Evolutionary conservation across 2,113 vertebrate species (phyloP), one percentile per base, ranked within the genome.

Genomic region (Chrysemys picta): DNA sequence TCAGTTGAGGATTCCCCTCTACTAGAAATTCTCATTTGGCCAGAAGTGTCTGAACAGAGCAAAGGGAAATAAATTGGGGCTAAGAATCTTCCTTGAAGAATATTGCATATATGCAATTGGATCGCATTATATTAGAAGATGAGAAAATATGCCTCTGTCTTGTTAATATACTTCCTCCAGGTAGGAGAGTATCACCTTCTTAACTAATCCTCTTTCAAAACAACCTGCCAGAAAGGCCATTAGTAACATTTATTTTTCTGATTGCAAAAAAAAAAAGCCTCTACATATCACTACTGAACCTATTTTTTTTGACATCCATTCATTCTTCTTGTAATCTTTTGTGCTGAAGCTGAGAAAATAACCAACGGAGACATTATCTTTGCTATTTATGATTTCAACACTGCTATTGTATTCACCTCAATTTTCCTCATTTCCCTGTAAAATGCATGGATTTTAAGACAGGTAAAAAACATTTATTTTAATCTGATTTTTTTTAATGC

Each of bases 291-390:
- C 84, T 96, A 98, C 90, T 86, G 90, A 97, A 94, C 13, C 84
- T 62, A 85, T 97, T 98, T 98, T 98, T 96, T 97, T 97, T 94
- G 97, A 89, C 53, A 96, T 93, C 90, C 84, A 89, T 91, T 97
- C 95, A 91, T 90, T 80, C 45, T 56, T 96, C 27, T 86, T 96
- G 87, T 97, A 95, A 97, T 97, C 86, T 97, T 97, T 88, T 94
- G 82, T 97, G 59, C 79, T 96, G 90, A 94, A 96, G 75, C 91
- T 96, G 89, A 97, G 94, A 96, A 97, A 96, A 95, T 94, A 96
- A 93, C 91, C 82, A 42, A 79, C 91, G 91, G 50, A 96, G 88
- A 87, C 85, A 95, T 97, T 97, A 96, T 94, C 84, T 97, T 97
- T 95, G 59, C 85, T 97, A 88, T 98, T 97, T 97, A 94, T 59